Percentiles rank a stretch among this genome's conserved stretches.
Conservation (phyloP, 2,888 invertebrate species). For the Cerceris ruficornis region DNA sequence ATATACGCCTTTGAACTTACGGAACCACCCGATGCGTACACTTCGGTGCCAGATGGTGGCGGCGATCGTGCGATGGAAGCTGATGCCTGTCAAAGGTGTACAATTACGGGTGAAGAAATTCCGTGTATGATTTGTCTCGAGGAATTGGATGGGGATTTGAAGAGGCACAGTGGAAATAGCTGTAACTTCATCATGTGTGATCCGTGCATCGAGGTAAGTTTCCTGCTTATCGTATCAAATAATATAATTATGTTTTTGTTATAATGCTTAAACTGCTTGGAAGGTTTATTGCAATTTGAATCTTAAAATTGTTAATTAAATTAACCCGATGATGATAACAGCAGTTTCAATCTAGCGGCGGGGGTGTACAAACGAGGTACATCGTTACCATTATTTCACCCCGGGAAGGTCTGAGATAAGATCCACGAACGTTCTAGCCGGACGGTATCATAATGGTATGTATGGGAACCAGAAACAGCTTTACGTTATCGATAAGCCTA, state of each 20-base stretch:
- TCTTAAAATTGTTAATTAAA: conserved; percentile 1
- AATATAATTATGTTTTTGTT: not conserved
- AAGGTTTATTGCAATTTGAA: not conserved
- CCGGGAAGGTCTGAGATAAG: conserved; percentile 93
- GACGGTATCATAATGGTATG: conserved; percentile 86
- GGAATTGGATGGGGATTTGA: conserved; percentile 83
- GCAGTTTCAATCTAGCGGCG: conserved; percentile 90
- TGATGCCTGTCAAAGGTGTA: conserved; percentile 69
- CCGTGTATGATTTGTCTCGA: conserved; percentile 85
- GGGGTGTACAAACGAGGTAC: conserved; percentile 87
- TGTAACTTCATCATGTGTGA: conserved; percentile 84
- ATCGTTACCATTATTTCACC: conserved; percentile 83
- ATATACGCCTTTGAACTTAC: conserved; percentile 82
- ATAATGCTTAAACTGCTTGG: not conserved
- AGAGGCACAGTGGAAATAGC: conserved; percentile 83
- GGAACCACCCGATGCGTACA: conserved; percentile 76
- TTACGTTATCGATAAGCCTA: conserved; percentile 76
- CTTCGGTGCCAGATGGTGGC: conserved; percentile 66
- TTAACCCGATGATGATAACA: conserved; percentile 71
- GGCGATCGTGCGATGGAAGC: conserved; percentile 68
- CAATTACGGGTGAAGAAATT: conserved; percentile 73
- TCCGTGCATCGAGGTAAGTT: conserved; percentile 83
- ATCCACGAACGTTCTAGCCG: conserved; percentile 87
- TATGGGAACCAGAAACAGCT: conserved; percentile 90
- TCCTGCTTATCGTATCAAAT: not conserved